Evolutionary conservation across 2,113 vertebrate genomes (phyloP).

Genomic region (Gnathonemus echidnorhynchus): DNA sequence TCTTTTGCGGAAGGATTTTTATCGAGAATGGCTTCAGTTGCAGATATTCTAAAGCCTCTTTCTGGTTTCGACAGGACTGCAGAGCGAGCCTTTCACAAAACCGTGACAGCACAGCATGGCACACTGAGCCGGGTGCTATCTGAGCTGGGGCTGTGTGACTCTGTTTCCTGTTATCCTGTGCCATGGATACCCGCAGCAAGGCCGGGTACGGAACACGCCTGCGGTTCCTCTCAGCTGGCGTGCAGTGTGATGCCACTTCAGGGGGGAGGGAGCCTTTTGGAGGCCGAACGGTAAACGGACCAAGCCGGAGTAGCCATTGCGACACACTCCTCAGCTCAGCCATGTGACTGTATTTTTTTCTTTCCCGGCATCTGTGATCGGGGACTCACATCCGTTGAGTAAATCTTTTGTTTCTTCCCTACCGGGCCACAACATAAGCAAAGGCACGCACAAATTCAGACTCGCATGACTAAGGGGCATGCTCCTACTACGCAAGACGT

Average conservation of each 20-base stretch:
- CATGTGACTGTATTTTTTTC: neutral
- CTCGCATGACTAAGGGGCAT: neutral
- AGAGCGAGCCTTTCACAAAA: slow-evolving; percentile 40
- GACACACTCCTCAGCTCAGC: neutral
- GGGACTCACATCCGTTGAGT: neutral
- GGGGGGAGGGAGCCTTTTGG: neutral
- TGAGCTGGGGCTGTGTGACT: neutral
- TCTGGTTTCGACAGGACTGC: slow-evolving; percentile 30
- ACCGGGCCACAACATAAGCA: neutral
- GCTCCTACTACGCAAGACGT: neutral
- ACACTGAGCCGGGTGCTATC: neutral
- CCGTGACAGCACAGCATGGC: slow-evolving; percentile 28
- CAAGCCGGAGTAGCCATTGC: neutral
- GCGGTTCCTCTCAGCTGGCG: neutral
- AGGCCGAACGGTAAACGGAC: neutral
- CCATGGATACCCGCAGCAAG: neutral
- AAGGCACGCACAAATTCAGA: neutral
- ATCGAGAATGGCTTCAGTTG: slow-evolving; percentile 29
- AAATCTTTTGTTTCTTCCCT: neutral
- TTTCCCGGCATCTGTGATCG: neutral
- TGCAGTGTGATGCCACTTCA: neutral
- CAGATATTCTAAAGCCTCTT: slow-evolving; percentile 24
- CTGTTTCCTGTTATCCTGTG: slow-evolving; percentile 1
- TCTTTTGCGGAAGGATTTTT: slow-evolving; percentile 9
- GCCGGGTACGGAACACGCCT: neutral